Evolutionary conservation across 2,113 vertebrate species (phyloP).

Genomic region (Poecile atricapillus): DNA sequence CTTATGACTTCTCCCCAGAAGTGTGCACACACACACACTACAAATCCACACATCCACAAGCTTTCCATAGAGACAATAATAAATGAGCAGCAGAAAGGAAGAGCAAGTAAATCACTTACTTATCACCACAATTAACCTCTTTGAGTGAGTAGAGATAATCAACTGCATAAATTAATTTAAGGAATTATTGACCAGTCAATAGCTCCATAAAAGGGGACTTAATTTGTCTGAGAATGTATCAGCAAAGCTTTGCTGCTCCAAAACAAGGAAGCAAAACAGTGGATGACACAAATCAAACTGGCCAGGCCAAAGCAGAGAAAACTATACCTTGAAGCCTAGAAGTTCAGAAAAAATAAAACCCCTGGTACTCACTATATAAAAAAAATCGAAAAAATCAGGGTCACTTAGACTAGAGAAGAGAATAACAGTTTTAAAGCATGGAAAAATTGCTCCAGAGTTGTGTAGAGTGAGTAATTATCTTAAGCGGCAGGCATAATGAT

Average conservation of each 20-base stretch:
- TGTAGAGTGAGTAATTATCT: background rate
- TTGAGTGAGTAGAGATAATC: background rate
- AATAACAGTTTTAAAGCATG: background rate
- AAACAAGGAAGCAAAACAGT: background rate
- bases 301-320: background rate
- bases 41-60: background rate
- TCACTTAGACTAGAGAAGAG: background rate
- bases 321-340: background rate
- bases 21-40: accelerated
- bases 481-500: background rate
- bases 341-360: background rate
- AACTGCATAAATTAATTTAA: background rate
- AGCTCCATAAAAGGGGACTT: background rate
- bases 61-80: background rate
- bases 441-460: background rate
- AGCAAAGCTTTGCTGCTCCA: background rate
- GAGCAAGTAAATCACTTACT: background rate
- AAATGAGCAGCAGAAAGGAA: background rate
- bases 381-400: background rate
- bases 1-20: background rate
- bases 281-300: background rate
- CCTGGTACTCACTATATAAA: background rate
- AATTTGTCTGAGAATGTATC: background rate
- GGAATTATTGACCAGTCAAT: background rate
- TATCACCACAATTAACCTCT: background rate